These are phyloP conservation scores for Pachyuromys duprasi DNA, from an alignment of 2,797 vertebrate genomes.

Conservation along the genomic window DNA sequence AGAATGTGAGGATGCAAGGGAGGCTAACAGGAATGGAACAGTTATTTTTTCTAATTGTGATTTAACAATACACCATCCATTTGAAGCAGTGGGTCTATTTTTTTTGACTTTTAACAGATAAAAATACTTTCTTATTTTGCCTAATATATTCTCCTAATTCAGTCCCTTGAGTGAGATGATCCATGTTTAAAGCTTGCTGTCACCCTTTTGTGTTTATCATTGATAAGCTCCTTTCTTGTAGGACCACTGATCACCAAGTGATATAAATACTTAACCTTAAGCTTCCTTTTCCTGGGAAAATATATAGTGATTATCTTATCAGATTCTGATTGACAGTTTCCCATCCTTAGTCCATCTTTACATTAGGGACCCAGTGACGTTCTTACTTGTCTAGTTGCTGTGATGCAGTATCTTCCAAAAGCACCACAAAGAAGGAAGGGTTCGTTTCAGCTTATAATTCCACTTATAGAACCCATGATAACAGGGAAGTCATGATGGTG, in stretches of 20 bases:
- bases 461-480: background rate
- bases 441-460: background rate
- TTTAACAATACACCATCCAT: slow-evolving; percentile 52
- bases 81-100: slow-evolving; percentile 14
- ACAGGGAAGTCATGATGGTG: background rate
- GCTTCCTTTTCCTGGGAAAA: background rate
- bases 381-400: background rate
- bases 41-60: slow-evolving; percentile 49
- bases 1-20: background rate
- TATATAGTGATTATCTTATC: background rate
- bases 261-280: background rate
- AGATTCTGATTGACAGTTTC: background rate
- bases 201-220: background rate
- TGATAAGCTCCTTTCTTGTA: background rate
- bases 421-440: background rate
- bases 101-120: slow-evolving; percentile 25
- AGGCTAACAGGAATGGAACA: background rate
- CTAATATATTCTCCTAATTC: slow-evolving; percentile 43
- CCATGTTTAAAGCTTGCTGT: background rate
- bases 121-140: slow-evolving; percentile 21
- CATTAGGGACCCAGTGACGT: background rate
- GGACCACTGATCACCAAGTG: background rate
- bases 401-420: background rate
- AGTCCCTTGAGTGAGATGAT: background rate
- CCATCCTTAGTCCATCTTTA: background rate